Evolutionary conservation across 2,113 vertebrate genomes (phyloP).

Genomic region (Pelvicachromis taeniatus): DNA sequence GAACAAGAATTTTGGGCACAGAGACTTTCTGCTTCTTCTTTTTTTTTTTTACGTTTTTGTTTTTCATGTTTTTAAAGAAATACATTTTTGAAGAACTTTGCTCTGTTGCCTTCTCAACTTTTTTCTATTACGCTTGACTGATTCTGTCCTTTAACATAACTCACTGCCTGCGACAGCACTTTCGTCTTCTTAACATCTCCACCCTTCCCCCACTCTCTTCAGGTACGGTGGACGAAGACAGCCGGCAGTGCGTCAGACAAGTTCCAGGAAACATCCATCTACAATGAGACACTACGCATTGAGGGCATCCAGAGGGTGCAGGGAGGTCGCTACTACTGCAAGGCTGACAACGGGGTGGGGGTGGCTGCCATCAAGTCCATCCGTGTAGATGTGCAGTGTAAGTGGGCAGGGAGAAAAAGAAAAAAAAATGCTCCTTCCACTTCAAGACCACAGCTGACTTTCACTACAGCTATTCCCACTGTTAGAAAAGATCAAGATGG

Average conservation of each 20-base stretch:
- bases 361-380: slow-evolving; percentile 99
- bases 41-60: neutral
- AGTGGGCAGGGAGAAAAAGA: slow-evolving; percentile 72
- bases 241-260: slow-evolving; percentile 95
- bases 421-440: slow-evolving; percentile 55
- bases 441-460: slow-evolving; percentile 55
- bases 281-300: slow-evolving; percentile 94
- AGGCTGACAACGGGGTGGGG: slow-evolving; percentile 97
- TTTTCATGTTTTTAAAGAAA: neutral
- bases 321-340: slow-evolving; percentile 99
- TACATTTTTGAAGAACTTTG: neutral
- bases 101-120: neutral
- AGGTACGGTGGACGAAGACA: slow-evolving; percentile 98
- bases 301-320: slow-evolving; percentile 89
- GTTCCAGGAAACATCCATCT: slow-evolving; percentile 96
- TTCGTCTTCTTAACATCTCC: neutral
- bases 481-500: slow-evolving; percentile 25
- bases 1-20: neutral
- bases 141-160: neutral
- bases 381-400: slow-evolving; percentile 99
- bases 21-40: neutral
- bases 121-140: neutral
- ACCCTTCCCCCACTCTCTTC: neutral
- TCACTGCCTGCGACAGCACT: neutral
- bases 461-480: slow-evolving; percentile 62